Base-by-base conservation (phyloP, 2,797 vertebrate genomes). In the Nyctalus aviator region DNA sequence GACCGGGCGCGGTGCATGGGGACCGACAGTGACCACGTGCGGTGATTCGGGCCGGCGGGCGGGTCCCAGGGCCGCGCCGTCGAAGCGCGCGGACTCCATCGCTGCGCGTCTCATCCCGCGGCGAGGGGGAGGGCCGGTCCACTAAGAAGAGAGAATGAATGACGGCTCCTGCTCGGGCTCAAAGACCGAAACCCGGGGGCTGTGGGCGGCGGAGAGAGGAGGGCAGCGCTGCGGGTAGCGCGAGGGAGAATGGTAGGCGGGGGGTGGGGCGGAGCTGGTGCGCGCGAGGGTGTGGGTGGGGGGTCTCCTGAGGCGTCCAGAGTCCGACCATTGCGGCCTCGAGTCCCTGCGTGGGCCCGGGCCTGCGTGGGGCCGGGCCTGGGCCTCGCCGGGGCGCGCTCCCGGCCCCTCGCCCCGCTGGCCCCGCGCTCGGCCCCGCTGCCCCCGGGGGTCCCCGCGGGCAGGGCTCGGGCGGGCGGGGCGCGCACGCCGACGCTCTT, bases 161-260 rank as follows among this genome's bases (percentile, higher is more conserved):
- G 98, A 98, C 88, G 96, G 97, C 96, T 95, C 97, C 98, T 98
- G 97, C 98, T 97, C 94, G 97, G 97, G 98, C 98, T 98, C 98
- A 98, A 98, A 98, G 98, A 98, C 98, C 96, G 94, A 97, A 97
- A 98, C 98, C 97, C 97, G 95, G 84, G n/a, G 64, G 18, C 53
- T 44, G 27, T 10, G 9, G 64, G 37, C 25, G 4, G 44, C 25
- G 0, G 4, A 27, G n/a, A 41, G 41, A 18, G 59, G n/a, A 9
- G 32, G 46, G 37, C 21, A 10, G 57, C 14, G 46, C 23, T 3
- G 15, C 8, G 77, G 30, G 7, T 2, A 21, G 20, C 5, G 75
- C 20, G 14, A 2, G 41, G 66, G 41, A 41, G 13, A 6, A 8
- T 25, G 20, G 6, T 21, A 0, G 23, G 41, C 1, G 8, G 21